These are phyloP conservation scores for Phoeniculus purpureus DNA, from an alignment of 2,797 vertebrate genomes.

Conservation along the genomic window DNA sequence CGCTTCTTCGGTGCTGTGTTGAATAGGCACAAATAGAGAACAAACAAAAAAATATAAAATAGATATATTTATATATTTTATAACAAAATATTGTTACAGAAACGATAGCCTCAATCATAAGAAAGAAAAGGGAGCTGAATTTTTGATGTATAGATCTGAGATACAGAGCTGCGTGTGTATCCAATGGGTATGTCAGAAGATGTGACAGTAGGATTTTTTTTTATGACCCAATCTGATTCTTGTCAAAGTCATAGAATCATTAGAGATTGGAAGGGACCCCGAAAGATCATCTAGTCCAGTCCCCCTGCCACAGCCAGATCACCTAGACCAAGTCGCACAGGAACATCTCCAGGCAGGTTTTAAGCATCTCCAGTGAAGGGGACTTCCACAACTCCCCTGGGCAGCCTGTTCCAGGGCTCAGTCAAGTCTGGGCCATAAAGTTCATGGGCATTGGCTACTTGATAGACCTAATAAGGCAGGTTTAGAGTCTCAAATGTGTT, in stretches of 20 bases:
- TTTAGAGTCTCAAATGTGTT: neutral
- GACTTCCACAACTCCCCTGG: too few relatives aligned
- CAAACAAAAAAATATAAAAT: neutral
- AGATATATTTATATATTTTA: too few relatives aligned
- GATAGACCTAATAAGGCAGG: slow-evolving; percentile 28
- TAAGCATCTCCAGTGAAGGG: too few relatives aligned
- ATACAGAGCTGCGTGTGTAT: slow-evolving; percentile 27
- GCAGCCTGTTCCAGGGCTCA: too few relatives aligned
- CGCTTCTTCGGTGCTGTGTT: neutral
- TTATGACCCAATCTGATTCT: slow-evolving; percentile 45
- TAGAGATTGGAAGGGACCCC: too few relatives aligned
- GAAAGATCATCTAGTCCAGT: too few relatives aligned
- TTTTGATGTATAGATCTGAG: slow-evolving; percentile 54
- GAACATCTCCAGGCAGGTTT: too few relatives aligned
- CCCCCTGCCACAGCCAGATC: too few relatives aligned
- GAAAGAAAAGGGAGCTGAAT: slow-evolving; percentile 36
- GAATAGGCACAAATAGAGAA: neutral
- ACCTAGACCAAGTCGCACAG: too few relatives aligned
- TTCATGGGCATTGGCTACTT: neutral
- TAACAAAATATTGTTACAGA: neutral
- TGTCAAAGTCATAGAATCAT: slow-evolving; percentile 20
- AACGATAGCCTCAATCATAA: slow-evolving; percentile 32
- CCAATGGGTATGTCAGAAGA: slow-evolving; percentile 67
- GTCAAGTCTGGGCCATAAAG: slow-evolving; percentile 39
- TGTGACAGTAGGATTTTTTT: slow-evolving; percentile 59